Evolutionary conservation across 2,797 vertebrate species (phyloP).

Genomic region (Telmatherina bonti): DNA sequence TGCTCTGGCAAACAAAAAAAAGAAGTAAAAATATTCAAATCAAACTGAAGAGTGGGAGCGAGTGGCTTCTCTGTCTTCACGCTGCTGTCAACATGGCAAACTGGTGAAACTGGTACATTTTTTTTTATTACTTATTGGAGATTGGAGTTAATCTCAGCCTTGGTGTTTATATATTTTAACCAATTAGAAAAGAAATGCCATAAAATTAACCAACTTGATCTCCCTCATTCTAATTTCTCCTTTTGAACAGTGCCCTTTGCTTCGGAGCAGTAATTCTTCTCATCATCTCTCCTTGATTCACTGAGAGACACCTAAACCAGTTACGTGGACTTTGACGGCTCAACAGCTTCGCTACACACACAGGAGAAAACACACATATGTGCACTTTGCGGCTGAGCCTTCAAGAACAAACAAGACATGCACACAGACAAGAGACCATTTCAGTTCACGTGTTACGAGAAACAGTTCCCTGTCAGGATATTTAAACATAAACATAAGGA

Average conservation of each 20-base stretch:
- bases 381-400: too few species aligned
- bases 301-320: neutral
- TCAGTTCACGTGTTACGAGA: conserved; percentile 66
- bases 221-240: conserved; percentile 1
- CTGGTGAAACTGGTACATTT: too few species aligned
- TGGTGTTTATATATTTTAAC: too few species aligned
- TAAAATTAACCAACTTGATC: neutral
- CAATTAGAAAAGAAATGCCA: neutral
- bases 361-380: too few species aligned
- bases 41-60: neutral
- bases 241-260: conserved; percentile 40
- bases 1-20: too few species aligned
- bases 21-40: neutral
- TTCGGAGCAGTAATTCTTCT: conserved; percentile 57
- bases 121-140: too few species aligned
- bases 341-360: neutral
- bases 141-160: too few species aligned
- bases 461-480: conserved; percentile 59
- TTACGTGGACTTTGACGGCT: conserved; percentile 2
- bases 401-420: too few species aligned
- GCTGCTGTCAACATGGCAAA: too few species aligned
- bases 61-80: too few species aligned
- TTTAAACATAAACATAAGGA: conserved; percentile 64
- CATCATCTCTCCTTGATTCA: conserved; percentile 40
- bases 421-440: conserved; percentile 69